phyloP scores from a whole-genome alignment of 2,888 invertebrate genomes.

The Galeopsomyia nigrocyanea region DNA sequence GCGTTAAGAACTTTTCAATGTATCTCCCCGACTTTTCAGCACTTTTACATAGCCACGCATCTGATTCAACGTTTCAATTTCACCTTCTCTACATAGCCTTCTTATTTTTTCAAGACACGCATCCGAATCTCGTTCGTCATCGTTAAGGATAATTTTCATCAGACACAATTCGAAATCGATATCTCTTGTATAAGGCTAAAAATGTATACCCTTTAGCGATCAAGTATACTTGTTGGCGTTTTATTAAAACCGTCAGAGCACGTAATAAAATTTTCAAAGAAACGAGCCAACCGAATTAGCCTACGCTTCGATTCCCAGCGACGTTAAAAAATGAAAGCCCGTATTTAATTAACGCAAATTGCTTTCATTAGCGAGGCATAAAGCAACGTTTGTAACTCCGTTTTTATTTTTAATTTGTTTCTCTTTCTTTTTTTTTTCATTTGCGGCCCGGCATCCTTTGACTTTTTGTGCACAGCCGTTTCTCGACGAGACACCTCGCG shows the following conservation, averaged over 20 bases:
- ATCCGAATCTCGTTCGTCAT: slow-evolving; percentile 32
- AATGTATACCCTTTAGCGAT: too few species aligned
- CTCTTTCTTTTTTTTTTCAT: too few species aligned
- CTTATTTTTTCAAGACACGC: neutral
- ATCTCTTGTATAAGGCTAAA: too few species aligned
- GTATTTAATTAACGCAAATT: slow-evolving; percentile 64
- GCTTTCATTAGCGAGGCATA: slow-evolving; percentile 35
- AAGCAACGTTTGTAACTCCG: too few species aligned
- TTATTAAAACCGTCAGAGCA: slow-evolving; percentile 51
- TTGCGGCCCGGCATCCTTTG: slow-evolving; percentile 17
- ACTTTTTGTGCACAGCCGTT: neutral
- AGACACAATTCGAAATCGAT: too few species aligned
- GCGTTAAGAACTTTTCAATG: slow-evolving; percentile 33
- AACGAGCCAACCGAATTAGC: slow-evolving; percentile 43
- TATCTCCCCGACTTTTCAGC: slow-evolving; percentile 18
- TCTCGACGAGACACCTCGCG: too few species aligned
- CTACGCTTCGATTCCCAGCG: neutral
- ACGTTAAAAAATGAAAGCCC: slow-evolving; percentile 51
- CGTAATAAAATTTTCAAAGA: slow-evolving; percentile 45
- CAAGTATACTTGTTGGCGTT: too few species aligned
- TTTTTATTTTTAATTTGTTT: too few species aligned
- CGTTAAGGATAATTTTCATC: slow-evolving; percentile 17
- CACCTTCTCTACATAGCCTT: neutral
- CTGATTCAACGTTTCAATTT: slow-evolving; percentile 7
- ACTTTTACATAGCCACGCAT: slow-evolving; percentile 3